These are phyloP conservation scores for Diphyllodes magnificus DNA, from an alignment of 2,113 vertebrate genomes.

Conservation along the genomic window DNA sequence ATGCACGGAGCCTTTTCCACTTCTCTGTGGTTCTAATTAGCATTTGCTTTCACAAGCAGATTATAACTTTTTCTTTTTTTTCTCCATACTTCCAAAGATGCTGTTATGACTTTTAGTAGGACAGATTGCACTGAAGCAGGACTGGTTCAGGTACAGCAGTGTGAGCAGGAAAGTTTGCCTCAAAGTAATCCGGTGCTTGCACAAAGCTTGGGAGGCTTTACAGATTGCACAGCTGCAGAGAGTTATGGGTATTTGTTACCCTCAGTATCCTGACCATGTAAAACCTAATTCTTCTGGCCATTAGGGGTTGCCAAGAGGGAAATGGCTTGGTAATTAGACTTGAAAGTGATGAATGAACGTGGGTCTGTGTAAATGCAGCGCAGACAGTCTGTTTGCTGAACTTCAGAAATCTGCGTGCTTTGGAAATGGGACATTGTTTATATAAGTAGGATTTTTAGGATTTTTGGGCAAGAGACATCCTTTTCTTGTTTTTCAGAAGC, in stretches of 20 bases:
- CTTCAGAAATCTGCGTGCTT: constrained; percentile 50
- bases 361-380: constrained; percentile 34
- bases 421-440: constrained; percentile 53
- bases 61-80: not conserved
- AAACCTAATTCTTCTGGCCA: constrained; percentile 54
- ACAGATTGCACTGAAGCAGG: not conserved
- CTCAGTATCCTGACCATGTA: constrained; percentile 35
- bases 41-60: not conserved
- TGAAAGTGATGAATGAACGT: constrained; percentile 60
- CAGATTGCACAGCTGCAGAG: constrained; percentile 48
- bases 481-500: constrained; percentile 53
- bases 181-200: not conserved
- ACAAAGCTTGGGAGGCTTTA: constrained; percentile 29
- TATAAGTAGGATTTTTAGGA: constrained; percentile 57
- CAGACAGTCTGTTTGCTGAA: constrained; percentile 54
- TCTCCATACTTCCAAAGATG: not conserved
- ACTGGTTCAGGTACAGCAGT: not conserved
- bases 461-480: constrained; percentile 38
- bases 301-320: constrained; percentile 56
- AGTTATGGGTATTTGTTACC: constrained; percentile 51
- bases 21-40: not conserved
- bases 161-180: not conserved
- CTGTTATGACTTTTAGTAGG: not conserved
- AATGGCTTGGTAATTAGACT: constrained; percentile 52
- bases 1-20: not conserved